Percentiles rank a stretch among this genome's conserved stretches.
Conservation (phyloP, 2,888 invertebrate genomes). For the Cataglyphis cursor region DNA sequence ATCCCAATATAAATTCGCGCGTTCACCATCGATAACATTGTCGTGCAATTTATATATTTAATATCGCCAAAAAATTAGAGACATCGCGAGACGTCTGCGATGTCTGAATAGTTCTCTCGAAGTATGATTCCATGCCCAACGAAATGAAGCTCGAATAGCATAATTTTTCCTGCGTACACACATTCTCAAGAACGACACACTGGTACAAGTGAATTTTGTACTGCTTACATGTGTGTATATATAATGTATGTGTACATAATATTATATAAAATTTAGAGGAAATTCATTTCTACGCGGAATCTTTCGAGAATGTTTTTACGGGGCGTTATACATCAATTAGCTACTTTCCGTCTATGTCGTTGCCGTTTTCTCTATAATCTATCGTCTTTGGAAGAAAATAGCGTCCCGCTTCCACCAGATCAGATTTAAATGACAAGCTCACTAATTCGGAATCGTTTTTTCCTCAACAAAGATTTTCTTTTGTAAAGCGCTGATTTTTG, state of each 20-base stretch:
- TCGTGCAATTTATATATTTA: slow-evolving; percentile 46
- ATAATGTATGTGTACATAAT: slow-evolving; percentile 2
- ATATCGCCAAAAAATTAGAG: slow-evolving; percentile 71
- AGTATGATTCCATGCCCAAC: slow-evolving; percentile 68
- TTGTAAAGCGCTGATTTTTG: not conserved
- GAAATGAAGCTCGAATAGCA: slow-evolving; percentile 66
- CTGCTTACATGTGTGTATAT: not conserved
- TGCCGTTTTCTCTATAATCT: slow-evolving; percentile 17
- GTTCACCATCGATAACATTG: slow-evolving; percentile 3
- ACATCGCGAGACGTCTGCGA: slow-evolving; percentile 65
- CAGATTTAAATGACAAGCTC: not conserved
- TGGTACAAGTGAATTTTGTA: slow-evolving; percentile 35
- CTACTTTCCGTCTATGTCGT: slow-evolving; percentile 36
- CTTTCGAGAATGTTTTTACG: not conserved
- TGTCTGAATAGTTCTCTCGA: slow-evolving; percentile 68
- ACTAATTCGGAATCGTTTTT: not conserved
- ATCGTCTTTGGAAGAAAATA: slow-evolving; percentile 10
- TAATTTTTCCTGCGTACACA: slow-evolving; percentile 35
- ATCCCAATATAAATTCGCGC: not conserved
- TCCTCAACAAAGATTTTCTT: not conserved
- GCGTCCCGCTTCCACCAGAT: not conserved
- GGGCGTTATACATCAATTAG: slow-evolving; percentile 8
- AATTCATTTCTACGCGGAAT: slow-evolving; percentile 17
- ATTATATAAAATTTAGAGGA: slow-evolving; percentile 22
- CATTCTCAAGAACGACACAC: not conserved